Evolutionary conservation across 2,797 vertebrate genomes (phyloP).

Genomic region (Natrix natrix): DNA sequence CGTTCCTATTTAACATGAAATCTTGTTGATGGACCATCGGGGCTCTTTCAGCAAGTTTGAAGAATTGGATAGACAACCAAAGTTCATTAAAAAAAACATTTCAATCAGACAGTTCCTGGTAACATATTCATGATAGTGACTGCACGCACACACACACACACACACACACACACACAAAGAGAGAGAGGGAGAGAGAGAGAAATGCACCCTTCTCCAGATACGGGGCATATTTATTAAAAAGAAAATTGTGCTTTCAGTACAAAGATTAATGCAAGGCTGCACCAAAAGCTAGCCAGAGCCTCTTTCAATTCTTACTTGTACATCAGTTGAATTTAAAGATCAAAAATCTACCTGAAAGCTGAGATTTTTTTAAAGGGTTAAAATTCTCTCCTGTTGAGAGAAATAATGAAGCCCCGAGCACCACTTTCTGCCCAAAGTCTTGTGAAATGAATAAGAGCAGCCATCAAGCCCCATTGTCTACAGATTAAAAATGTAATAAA

Average conservation of each 20-base stretch:
- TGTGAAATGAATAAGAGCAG: not conserved
- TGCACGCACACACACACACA: not conserved
- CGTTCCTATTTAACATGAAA: not conserved
- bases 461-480: not conserved
- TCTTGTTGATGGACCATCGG: not conserved
- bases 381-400: not conserved
- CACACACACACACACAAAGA: no score
- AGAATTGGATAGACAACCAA: not conserved
- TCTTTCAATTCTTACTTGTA: not conserved
- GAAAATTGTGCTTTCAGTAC: slow-evolving; percentile 15
- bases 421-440: not conserved
- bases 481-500: not conserved
- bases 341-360: slow-evolving; percentile 27
- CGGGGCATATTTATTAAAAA: slow-evolving; percentile 29
- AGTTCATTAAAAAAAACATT: not conserved
- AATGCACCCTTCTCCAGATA: no score
- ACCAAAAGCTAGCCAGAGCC: slow-evolving; percentile 1
- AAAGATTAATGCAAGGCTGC: not conserved
- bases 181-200: no score
- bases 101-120: not conserved
- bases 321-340: slow-evolving; percentile 36
- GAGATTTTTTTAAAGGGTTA: not conserved
- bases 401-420: slow-evolving; percentile 36
- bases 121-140: not conserved
- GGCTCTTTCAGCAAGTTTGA: not conserved